Evolutionary conservation across 2,888 invertebrate species (phyloP), one percentile per base, ranked within the genome.

Genomic region (Rotaria macrura): DNA sequence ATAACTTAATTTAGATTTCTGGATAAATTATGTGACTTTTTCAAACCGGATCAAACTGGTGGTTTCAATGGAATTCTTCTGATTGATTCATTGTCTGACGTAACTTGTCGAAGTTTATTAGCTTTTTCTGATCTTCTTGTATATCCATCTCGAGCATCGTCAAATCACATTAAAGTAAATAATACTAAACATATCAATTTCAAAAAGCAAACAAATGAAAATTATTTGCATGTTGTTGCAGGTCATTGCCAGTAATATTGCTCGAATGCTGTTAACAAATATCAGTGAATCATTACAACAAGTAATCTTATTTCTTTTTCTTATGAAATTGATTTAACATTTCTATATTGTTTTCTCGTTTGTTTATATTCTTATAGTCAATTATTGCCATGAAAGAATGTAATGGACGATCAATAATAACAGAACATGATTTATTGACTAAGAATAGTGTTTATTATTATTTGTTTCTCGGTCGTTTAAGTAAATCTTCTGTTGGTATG

Each of bases 1-100:
- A 12, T 49, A 17, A 17, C 14, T 49, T 72, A 12, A 47, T 79
- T n/a, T 54, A 87, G 84, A 54, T 79, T 85, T 86, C 38, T 79
- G 6, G 25, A 38, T 47, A 74, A 92, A 86, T 55, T 85, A 38
- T 57, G 84, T 52, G 47, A 85, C n/a, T 85, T 85, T 83, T 85
- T 83, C 34, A 85, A 85, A 49, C 85, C 85, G 40, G 72, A 83
- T 43, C 52, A 40, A 54, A 83, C 55, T 14, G 57, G 83, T 54
- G 83, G 74, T 17, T 85, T 85, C 34, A 74, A 74, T 83, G 83
- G 55, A n/a, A 83, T 85, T n/a, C 47, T 10, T 29, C 47, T 85
- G 38, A 54, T 12, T 25, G 85, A 85, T 55, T 40, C 79, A 25
- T 5, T 79, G 3, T 79, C 79, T 4, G n/a, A 43, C 43, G 43